Evolutionary conservation across 2,888 invertebrate species (phyloP).

Genomic region (Pherbina coryleti): DNA sequence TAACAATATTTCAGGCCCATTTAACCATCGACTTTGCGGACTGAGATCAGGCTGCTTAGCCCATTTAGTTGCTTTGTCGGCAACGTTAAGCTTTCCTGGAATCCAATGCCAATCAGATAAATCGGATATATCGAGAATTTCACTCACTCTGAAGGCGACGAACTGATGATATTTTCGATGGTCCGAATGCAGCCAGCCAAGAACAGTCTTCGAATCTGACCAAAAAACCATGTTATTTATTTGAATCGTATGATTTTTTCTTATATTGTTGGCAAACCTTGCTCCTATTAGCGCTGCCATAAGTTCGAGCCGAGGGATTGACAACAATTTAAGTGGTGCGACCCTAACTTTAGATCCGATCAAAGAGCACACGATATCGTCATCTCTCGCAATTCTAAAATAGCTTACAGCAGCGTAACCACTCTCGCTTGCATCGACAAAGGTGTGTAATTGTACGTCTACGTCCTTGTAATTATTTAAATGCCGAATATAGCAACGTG

Average conservation of each 20-base stretch:
- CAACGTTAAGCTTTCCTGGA: slow-evolving; percentile 28
- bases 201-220: not conserved
- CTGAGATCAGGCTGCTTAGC: not conserved
- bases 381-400: not conserved
- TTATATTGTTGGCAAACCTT: not conserved
- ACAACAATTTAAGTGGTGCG: not conserved
- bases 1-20: not conserved
- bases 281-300: not conserved
- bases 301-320: not conserved
- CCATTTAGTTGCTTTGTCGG: slow-evolving; percentile 38
- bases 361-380: not conserved
- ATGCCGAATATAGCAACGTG: not conserved
- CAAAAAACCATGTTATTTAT: not conserved
- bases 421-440: too few species aligned
- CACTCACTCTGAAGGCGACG: slow-evolving; percentile 35
- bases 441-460: too few species aligned
- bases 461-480: too few species aligned
- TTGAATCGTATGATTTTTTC: not conserved
- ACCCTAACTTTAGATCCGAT: not conserved
- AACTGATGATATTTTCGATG: slow-evolving; percentile 16
- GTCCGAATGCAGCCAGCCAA: not conserved
- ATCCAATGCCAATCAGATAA: slow-evolving; percentile 36
- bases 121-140: slow-evolving; percentile 43
- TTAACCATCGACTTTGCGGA: not conserved
- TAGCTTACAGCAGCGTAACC: too few species aligned